Conservation (phyloP, 2,797 vertebrate genomes). For the Hyperoplus immaculatus region DNA sequence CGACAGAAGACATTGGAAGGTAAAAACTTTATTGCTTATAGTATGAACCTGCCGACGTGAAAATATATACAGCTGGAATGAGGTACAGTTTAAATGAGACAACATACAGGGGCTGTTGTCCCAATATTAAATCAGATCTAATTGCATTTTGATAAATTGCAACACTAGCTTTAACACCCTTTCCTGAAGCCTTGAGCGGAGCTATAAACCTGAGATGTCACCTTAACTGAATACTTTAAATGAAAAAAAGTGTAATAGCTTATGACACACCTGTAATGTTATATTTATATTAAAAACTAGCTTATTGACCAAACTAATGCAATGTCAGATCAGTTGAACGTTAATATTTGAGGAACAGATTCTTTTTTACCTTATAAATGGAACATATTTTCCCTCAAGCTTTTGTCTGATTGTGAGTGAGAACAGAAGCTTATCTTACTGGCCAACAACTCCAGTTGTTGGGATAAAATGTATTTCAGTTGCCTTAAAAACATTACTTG, state of each 20-base stretch:
- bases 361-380: too few relatives aligned
- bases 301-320: neutral
- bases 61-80: slow-evolving; percentile 51
- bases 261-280: too few relatives aligned
- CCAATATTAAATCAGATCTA: slow-evolving; percentile 4
- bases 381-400: neutral
- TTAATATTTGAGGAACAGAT: neutral
- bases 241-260: neutral
- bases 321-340: neutral
- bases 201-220: slow-evolving; percentile 38
- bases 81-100: slow-evolving; percentile 28
- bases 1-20: slow-evolving; percentile 5
- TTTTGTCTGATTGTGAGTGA: neutral
- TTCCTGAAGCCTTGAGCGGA: slow-evolving; percentile 30
- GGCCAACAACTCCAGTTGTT: neutral
- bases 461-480: neutral
- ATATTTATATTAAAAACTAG: too few relatives aligned
- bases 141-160: slow-evolving; percentile 1
- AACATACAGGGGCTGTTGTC: slow-evolving; percentile 4
- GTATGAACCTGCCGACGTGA: slow-evolving; percentile 16
- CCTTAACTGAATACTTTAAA: slow-evolving; percentile 7
- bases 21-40: slow-evolving; percentile 72
- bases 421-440: neutral
- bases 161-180: neutral
- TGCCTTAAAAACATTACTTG: neutral